Percentiles rank a stretch among this genome's conserved stretches.
These are phyloP conservation scores for Phenganax subtilis DNA, from an alignment of 92 coral and sea anemone species.

Conservation along the genomic window DNA sequence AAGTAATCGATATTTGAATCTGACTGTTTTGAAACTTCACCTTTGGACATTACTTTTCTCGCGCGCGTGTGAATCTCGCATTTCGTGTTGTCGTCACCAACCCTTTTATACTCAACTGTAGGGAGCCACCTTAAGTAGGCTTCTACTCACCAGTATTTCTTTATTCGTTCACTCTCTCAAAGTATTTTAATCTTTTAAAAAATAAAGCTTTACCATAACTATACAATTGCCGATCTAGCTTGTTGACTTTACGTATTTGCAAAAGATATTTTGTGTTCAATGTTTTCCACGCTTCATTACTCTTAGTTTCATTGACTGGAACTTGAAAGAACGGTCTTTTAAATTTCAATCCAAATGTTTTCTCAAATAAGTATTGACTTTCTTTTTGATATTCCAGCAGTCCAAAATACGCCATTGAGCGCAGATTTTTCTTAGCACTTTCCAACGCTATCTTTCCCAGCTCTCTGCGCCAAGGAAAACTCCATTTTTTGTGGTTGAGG, in stretches of 20 bases:
- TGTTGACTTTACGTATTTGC: constrained; percentile 54
- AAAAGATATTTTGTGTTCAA: constrained; percentile 30
- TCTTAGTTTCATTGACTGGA: constrained; percentile 61
- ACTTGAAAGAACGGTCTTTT: constrained; percentile 56
- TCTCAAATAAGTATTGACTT: constrained; percentile 86
- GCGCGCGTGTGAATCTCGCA: no score
- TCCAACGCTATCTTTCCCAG: constrained; percentile 60
- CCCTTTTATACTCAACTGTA: no score
- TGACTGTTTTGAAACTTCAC: no score
- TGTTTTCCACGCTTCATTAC: constrained; percentile 49
- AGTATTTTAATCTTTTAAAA: constrained; percentile 69
- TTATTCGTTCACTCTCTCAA: constrained; percentile 17
- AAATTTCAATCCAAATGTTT: constrained; percentile 79
- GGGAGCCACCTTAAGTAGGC: neutral
- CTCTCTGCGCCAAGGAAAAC: constrained; percentile 47
- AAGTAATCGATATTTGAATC: no score
- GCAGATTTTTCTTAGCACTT: constrained; percentile 75
- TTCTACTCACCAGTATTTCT: neutral
- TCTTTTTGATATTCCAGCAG: constrained; percentile 78
- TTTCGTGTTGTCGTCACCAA: no score
- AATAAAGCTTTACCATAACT: constrained; percentile 73
- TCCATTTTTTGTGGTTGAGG: constrained; percentile 51
- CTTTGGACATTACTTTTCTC: no score
- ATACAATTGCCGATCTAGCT: constrained; percentile 66
- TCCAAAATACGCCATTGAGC: constrained; percentile 84